Conservation (phyloP, 2,888 invertebrate species). For the Sussaba pulchella region DNA sequence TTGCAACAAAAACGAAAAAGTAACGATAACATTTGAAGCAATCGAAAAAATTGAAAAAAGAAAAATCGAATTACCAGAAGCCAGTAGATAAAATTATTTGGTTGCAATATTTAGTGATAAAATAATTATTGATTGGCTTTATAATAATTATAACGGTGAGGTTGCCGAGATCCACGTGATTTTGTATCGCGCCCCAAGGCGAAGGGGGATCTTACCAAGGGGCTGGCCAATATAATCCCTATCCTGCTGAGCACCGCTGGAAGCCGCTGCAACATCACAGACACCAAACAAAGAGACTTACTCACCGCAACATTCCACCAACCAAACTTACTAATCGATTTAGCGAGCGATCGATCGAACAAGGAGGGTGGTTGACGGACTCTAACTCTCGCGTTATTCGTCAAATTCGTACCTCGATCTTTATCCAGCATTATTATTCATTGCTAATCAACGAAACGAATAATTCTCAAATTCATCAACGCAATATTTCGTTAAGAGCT, state of each 20-base stretch:
- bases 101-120: background rate
- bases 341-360: conserved; percentile 34
- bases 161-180: conserved; percentile 58
- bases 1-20: background rate
- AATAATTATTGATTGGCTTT: background rate
- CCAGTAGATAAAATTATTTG: background rate
- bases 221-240: conserved; percentile 98
- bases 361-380: conserved; percentile 10
- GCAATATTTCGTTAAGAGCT: conserved; percentile 12
- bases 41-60: no score
- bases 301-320: conserved; percentile 83
- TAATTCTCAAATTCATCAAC: background rate
- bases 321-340: conserved; percentile 80
- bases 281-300: conserved; percentile 84
- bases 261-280: conserved; percentile 92
- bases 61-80: background rate
- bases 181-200: conserved; percentile 69
- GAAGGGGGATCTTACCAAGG: conserved; percentile 91
- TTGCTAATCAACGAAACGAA: conserved; percentile 35
- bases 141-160: background rate
- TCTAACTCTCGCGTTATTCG: conserved; percentile 12
- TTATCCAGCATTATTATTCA: conserved; percentile 10
- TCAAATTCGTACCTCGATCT: conserved; percentile 19
- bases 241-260: conserved; percentile 98
- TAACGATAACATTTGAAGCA: no score